A percentile compares a stretch with the other conserved stretches of the same genome.
These are phyloP conservation scores for Tetranychus piercei DNA, from an alignment of 2,888 invertebrate species.

Conservation along the genomic window DNA sequence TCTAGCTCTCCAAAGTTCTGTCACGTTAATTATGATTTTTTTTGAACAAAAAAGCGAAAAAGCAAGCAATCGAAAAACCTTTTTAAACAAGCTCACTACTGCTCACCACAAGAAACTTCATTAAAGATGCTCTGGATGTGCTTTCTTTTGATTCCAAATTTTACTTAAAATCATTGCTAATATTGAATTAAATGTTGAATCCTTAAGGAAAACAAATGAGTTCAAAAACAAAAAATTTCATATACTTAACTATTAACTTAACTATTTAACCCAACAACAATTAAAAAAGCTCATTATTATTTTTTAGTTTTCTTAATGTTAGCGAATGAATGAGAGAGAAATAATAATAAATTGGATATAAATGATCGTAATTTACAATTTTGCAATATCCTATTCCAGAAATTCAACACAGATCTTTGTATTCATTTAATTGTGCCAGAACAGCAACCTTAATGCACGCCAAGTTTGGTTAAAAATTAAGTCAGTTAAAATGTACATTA, in stretches of 20 bases:
- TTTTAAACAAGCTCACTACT: too few relatives aligned
- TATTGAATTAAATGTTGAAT: background rate
- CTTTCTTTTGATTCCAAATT: background rate
- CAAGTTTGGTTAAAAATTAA: constrained; percentile 10
- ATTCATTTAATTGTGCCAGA: background rate
- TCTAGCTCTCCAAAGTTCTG: too few relatives aligned
- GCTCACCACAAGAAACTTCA: too few relatives aligned
- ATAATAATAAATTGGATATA: too few relatives aligned
- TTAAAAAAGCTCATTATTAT: background rate
- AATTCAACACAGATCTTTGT: background rate
- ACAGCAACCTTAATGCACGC: constrained; percentile 6
- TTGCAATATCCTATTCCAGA: background rate
- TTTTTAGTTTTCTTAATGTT: background rate
- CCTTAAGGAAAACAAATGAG: background rate
- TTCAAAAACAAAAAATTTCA: background rate
- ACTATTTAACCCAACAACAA: background rate
- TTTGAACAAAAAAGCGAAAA: too few relatives aligned
- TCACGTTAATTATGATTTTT: too few relatives aligned
- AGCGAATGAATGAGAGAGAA: background rate
- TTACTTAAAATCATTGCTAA: background rate
- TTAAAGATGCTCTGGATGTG: too few relatives aligned
- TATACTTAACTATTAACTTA: background rate
- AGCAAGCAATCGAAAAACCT: too few relatives aligned
- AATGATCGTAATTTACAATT: background rate
- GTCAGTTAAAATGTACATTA: background rate